A percentile compares a stretch with the other conserved stretches of the same genome.
Conservation (phyloP, 2,888 invertebrate species). For the Chrysodeixis includens region DNA sequence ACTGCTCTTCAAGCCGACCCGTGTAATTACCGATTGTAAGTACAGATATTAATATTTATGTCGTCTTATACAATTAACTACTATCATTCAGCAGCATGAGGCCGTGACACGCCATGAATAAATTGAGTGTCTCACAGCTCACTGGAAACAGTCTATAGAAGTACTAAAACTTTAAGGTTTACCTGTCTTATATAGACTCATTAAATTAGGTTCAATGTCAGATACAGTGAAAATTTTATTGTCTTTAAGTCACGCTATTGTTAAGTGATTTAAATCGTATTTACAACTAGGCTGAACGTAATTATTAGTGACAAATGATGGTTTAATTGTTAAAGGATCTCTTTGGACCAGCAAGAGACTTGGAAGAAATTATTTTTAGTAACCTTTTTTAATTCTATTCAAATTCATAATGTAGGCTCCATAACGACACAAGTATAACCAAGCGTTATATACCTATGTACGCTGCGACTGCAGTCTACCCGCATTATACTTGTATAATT, state of each 20-base stretch:
- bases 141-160: conserved; percentile 18
- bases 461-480: neutral
- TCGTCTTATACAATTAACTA: conserved; percentile 26
- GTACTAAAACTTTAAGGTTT: neutral
- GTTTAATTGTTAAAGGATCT: no score
- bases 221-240: neutral
- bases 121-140: conserved; percentile 31
- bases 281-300: no score
- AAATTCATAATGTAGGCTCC: no score
- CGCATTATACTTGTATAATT: neutral
- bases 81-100: conserved; percentile 29
- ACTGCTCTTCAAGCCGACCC: conserved; percentile 5
- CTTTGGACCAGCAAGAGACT: no score
- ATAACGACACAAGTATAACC: no score
- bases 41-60: conserved; percentile 41
- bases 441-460: neutral
- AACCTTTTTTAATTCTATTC: no score
- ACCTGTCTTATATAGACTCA: neutral
- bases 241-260: no score
- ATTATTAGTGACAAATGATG: no score
- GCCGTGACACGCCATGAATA: conserved; percentile 39
- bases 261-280: no score
- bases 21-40: conserved; percentile 29
- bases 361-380: no score
- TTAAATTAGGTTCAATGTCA: neutral